These are phyloP conservation scores for Atrina japonica DNA, from an alignment of 2,888 invertebrate species.

Conservation along the genomic window DNA sequence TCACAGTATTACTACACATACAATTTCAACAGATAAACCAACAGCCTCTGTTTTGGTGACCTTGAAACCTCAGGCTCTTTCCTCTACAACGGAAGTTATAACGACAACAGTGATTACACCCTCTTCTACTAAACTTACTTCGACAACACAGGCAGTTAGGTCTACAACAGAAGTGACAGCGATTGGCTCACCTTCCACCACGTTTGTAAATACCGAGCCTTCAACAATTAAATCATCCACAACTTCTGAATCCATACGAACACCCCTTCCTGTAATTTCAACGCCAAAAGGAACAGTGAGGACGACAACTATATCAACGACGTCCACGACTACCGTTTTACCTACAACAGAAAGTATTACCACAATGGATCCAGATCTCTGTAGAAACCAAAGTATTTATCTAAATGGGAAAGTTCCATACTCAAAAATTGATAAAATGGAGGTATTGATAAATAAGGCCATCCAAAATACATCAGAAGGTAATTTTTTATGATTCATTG, in stretches of 20 bases:
- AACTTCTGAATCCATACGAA: not conserved
- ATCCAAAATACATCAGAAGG: slow-evolving; percentile 24
- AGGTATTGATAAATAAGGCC: slow-evolving; percentile 18
- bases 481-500: slow-evolving; percentile 6
- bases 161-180: not conserved
- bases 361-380: not conserved
- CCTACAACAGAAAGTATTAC: slow-evolving; percentile 3
- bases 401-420: slow-evolving; percentile 25
- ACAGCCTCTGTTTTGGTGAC: not conserved
- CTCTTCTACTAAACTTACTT: not conserved
- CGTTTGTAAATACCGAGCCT: not conserved
- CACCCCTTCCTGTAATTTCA: not conserved
- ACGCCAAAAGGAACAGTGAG: too few relatives aligned
- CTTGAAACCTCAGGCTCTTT: not conserved
- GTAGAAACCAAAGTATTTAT: not conserved
- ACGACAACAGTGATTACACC: too few relatives aligned
- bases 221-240: not conserved
- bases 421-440: slow-evolving; percentile 14
- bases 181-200: not conserved
- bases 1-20: not conserved
- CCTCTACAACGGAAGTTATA: not conserved
- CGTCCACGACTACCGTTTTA: not conserved
- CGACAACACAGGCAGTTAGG: not conserved
- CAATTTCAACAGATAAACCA: not conserved
- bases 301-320: too few relatives aligned